Conservation (phyloP, 2,888 invertebrate genomes). For the Chloromyia formosa region DNA sequence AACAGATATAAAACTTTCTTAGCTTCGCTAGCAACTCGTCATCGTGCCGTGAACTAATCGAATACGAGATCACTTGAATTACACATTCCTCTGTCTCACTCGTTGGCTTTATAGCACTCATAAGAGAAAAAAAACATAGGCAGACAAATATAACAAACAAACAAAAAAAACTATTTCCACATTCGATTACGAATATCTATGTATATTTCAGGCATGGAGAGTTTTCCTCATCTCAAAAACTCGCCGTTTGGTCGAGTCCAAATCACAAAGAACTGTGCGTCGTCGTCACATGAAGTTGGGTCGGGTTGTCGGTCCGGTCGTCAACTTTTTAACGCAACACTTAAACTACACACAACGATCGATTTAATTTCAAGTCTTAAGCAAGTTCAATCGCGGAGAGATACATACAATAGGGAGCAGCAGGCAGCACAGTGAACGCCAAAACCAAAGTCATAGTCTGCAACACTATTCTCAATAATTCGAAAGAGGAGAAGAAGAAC, state of each 20-base stretch:
- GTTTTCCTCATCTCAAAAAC: constrained; percentile 23
- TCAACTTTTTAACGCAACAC: constrained; percentile 39
- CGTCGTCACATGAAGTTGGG: background rate
- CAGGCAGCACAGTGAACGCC: constrained; percentile 17
- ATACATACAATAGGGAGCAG: constrained; percentile 10
- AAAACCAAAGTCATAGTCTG: constrained; percentile 12
- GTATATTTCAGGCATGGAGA: constrained; percentile 19
- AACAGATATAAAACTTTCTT: constrained; percentile 7
- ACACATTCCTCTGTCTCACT: constrained; percentile 31
- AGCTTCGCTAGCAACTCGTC: constrained; percentile 10
- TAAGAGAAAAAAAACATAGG: background rate
- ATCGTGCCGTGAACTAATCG: constrained; percentile 21
- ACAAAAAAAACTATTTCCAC: constrained; percentile 28
- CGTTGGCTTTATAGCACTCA: background rate
- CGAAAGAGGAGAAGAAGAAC: constrained; percentile 33
- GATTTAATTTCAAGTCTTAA: constrained; percentile 42
- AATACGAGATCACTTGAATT: constrained; percentile 26
- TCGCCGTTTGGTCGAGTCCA: constrained; percentile 33
- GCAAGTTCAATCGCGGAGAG: constrained; percentile 35
- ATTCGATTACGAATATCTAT: constrained; percentile 18
- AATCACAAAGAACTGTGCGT: constrained; percentile 40
- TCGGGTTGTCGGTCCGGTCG: constrained; percentile 16
- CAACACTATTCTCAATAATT: constrained; percentile 1
- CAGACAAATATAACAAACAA: background rate
- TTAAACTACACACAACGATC: constrained; percentile 34